Evolutionary conservation across 2,888 invertebrate species (phyloP).

Genomic region (Papilio demoleus): DNA sequence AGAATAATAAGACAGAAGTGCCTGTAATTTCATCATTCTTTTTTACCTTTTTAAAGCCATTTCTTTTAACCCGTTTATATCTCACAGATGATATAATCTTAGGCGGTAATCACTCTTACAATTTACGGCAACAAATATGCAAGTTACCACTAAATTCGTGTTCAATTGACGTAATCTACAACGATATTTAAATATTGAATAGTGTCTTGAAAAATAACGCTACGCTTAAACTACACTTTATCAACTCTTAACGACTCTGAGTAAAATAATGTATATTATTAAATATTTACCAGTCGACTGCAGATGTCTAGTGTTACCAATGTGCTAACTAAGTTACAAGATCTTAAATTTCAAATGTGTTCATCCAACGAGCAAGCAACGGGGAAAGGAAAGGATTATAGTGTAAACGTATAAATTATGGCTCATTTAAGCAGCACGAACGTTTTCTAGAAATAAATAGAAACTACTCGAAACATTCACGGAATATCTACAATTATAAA

Average conservation of each 20-base stretch:
- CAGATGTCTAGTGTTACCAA: constrained; percentile 11
- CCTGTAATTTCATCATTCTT: neutral
- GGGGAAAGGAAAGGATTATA: constrained; percentile 32
- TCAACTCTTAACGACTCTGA: neutral
- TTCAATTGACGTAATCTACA: too few species aligned
- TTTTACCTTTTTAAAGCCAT: neutral
- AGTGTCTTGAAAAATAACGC: too few species aligned
- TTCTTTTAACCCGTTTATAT: neutral
- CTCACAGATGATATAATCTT: neutral
- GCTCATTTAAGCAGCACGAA: constrained; percentile 22
- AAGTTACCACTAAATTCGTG: too few species aligned
- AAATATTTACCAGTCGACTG: neutral
- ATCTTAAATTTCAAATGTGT: constrained; percentile 30
- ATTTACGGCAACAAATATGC: too few species aligned
- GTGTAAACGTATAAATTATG: constrained; percentile 30
- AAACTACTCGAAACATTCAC: constrained; percentile 18
- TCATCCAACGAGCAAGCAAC: constrained; percentile 20
- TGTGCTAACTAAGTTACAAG: constrained; percentile 21
- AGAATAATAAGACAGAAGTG: constrained; percentile 31
- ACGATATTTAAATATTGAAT: too few species aligned
- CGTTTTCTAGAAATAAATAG: constrained; percentile 32
- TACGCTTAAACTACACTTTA: neutral
- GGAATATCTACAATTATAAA: constrained; percentile 34
- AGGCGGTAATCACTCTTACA: neutral
- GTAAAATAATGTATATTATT: neutral